Evolutionary conservation across 2,113 vertebrate species (phyloP).

Genomic region (Oncorhynchus tshawytscha): DNA sequence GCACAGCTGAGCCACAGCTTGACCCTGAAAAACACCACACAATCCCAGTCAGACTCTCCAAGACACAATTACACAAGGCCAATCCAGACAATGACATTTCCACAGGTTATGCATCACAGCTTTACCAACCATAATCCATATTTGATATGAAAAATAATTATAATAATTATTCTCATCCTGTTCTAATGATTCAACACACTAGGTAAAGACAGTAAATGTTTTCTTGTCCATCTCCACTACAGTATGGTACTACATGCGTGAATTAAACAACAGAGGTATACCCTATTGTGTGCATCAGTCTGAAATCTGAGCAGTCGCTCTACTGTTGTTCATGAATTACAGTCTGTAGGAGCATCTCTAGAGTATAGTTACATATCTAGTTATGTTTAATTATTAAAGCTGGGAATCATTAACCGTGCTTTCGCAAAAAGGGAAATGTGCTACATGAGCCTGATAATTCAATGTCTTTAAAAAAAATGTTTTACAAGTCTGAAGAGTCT

Average conservation of each 20-base stretch:
- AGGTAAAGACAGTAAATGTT: too few species aligned
- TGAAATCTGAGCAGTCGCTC: background rate
- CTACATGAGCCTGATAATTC: background rate
- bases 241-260: background rate
- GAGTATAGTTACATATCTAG: slow-evolving; percentile 12
- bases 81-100: background rate
- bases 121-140: background rate
- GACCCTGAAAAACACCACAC: slow-evolving; percentile 79
- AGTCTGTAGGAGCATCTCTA: slow-evolving; percentile 16
- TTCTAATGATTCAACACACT: background rate
- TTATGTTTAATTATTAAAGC: slow-evolving; percentile 36
- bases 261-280: background rate
- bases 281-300: background rate
- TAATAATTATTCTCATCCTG: background rate
- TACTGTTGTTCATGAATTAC: background rate
- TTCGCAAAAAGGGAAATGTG: background rate
- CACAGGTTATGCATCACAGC: background rate
- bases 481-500: background rate
- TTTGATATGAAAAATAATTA: background rate
- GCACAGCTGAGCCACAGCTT: slow-evolving; percentile 96
- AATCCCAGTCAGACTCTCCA: slow-evolving; percentile 15
- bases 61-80: background rate
- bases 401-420: background rate
- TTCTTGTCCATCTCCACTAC: background rate
- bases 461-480: background rate